These are phyloP conservation scores for Heptranchias perlo DNA, from an alignment of 2,113 vertebrate genomes.

Conservation along the genomic window DNA sequence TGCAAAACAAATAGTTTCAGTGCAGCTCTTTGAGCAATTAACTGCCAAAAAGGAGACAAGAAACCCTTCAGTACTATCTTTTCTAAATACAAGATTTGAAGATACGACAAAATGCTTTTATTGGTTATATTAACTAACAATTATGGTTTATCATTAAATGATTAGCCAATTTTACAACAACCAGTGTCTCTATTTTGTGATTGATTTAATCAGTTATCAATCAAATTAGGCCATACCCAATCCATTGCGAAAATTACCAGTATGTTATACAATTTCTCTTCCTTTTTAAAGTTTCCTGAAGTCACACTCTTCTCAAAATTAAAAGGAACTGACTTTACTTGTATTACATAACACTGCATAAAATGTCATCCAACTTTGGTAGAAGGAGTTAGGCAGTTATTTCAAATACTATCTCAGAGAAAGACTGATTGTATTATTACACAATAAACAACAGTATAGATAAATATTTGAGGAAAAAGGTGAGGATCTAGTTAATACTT, in stretches of 20 bases:
- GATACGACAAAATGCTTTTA: background rate
- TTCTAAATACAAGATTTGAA: background rate
- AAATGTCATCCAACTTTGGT: background rate
- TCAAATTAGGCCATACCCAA: background rate
- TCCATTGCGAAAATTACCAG: conserved; percentile 1
- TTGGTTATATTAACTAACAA: background rate
- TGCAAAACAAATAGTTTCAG: background rate
- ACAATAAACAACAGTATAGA: background rate
- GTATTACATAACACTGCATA: background rate
- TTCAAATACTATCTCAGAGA: conserved; percentile 10
- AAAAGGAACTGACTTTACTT: conserved; percentile 26
- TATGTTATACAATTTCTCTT: conserved; percentile 15
- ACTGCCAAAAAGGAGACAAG: background rate
- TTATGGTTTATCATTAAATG: background rate
- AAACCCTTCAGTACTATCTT: background rate
- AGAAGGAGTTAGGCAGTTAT: background rate
- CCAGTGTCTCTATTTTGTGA: background rate
- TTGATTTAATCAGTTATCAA: background rate
- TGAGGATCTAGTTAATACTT: background rate
- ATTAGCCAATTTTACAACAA: background rate
- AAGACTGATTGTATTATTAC: conserved; percentile 2
- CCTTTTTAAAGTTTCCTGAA: conserved; percentile 19
- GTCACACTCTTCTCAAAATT: background rate
- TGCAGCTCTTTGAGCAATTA: background rate
- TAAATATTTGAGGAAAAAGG: background rate